Evolutionary conservation across 2,888 invertebrate genomes (phyloP).

Genomic region (Tenthredo amoena): DNA sequence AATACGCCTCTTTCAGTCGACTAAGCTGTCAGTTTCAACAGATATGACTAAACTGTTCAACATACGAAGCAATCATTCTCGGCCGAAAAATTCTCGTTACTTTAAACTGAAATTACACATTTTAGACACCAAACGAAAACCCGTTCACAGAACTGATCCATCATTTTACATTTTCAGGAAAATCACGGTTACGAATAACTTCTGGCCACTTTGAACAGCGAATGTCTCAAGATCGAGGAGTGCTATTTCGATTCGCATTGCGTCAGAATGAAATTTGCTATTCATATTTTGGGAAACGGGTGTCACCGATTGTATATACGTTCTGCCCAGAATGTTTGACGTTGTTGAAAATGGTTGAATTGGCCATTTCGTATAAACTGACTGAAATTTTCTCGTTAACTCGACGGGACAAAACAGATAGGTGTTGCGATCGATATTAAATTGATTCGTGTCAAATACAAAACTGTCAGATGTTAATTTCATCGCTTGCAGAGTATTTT

Average conservation of each 20-base stretch:
- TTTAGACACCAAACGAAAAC: too few relatives aligned
- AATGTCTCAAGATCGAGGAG: too few relatives aligned
- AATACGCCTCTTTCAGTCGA: not conserved
- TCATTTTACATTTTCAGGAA: too few relatives aligned
- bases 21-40: not conserved
- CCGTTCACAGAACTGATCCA: too few relatives aligned
- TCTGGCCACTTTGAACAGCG: too few relatives aligned
- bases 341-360: not conserved
- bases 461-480: not conserved
- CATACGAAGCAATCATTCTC: not conserved
- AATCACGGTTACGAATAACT: too few relatives aligned
- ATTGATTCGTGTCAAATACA: not conserved
- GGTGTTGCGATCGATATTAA: not conserved
- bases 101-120: not conserved
- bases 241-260: not conserved
- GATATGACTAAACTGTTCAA: not conserved
- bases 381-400: not conserved
- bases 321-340: not conserved
- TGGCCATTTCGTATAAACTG: not conserved
- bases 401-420: not conserved
- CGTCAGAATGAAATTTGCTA: not conserved
- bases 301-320: not conserved
- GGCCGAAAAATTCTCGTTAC: not conserved
- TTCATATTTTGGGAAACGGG: not conserved
- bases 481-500: not conserved